These are phyloP conservation scores for Sphaeramia orbicularis DNA, from an alignment of 2,797 vertebrate species.

Conservation along the genomic window DNA sequence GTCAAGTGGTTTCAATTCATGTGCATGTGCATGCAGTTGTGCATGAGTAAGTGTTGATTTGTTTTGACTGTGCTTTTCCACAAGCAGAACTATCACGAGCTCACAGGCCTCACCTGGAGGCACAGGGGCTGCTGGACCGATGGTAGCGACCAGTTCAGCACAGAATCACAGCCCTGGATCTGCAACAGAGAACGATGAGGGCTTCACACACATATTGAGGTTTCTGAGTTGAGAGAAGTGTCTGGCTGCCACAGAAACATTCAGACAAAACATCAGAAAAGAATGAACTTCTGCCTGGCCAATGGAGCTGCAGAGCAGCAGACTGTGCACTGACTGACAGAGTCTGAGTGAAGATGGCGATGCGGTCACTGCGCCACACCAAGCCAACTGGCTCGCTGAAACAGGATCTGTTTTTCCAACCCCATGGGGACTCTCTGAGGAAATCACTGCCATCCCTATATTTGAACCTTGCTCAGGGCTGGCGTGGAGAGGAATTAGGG, in stretches of 20 bases:
- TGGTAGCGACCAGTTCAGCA: slow-evolving; percentile 59
- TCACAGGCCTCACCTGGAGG: slow-evolving; percentile 75
- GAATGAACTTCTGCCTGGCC: slow-evolving; percentile 71
- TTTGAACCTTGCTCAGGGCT: slow-evolving; percentile 61
- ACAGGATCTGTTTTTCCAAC: slow-evolving; percentile 67
- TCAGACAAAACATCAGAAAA: slow-evolving; percentile 57
- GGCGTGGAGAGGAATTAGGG: slow-evolving; percentile 49
- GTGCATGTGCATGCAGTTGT: not conserved
- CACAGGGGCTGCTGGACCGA: slow-evolving; percentile 53
- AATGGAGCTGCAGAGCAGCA: slow-evolving; percentile 61
- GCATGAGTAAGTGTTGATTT: slow-evolving; percentile 1
- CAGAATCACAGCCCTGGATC: slow-evolving; percentile 75
- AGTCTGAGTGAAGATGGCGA: slow-evolving; percentile 63
- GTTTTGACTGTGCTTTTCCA: slow-evolving; percentile 37
- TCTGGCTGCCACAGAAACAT: slow-evolving; percentile 62
- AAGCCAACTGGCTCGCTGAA: slow-evolving; percentile 72
- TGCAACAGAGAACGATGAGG: slow-evolving; percentile 48
- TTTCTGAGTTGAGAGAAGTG: slow-evolving; percentile 63
- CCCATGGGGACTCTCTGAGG: slow-evolving; percentile 58
- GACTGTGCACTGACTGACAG: slow-evolving; percentile 81
- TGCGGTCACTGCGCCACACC: slow-evolving; percentile 73
- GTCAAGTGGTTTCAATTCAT: slow-evolving; percentile 38
- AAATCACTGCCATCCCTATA: slow-evolving; percentile 62
- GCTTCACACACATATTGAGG: slow-evolving; percentile 30
- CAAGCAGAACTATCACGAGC: slow-evolving; percentile 76